These are phyloP conservation scores for Stenopsyche tienmushanensis DNA, from an alignment of 1,140 invertebrate species.

Conservation along the genomic window DNA sequence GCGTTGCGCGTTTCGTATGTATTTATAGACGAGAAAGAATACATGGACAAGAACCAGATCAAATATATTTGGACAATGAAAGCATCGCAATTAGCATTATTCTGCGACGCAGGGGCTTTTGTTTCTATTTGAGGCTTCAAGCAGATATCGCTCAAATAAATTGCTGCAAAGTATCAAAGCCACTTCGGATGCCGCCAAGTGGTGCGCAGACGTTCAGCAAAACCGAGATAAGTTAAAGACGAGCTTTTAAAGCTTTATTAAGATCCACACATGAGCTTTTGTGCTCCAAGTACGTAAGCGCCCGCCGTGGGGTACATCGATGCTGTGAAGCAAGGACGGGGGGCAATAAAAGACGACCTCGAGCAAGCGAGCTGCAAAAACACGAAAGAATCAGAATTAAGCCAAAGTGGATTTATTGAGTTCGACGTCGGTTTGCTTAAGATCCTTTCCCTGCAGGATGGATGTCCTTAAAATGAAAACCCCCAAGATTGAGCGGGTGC, in stretches of 20 bases:
- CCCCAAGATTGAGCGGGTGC: neutral
- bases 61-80: too few species aligned
- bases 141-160: conserved; percentile 30
- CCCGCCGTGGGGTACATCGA: neutral
- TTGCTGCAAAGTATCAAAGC: conserved; percentile 24
- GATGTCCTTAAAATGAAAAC: conserved; percentile 32
- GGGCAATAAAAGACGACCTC: conserved; percentile 4
- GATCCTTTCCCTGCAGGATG: conserved; percentile 3
- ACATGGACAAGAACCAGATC: too few species aligned
- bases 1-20: too few species aligned
- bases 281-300: too few species aligned
- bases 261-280: conserved; percentile 26
- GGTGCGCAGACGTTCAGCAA: conserved; percentile 19
- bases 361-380: conserved; percentile 11
- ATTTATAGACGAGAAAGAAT: too few species aligned
- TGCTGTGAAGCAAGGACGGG: neutral
- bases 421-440: neutral
- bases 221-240: conserved; percentile 36
- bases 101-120: too few species aligned
- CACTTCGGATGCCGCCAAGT: conserved; percentile 23
- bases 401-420: conserved; percentile 29
- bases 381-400: conserved; percentile 34
- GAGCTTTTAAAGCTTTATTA: conserved; percentile 38
- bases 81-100: too few species aligned
- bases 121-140: neutral